These are phyloP conservation scores for Elephantulus edwardii DNA, from an alignment of 2,113 vertebrate genomes.

Conservation along the genomic window DNA sequence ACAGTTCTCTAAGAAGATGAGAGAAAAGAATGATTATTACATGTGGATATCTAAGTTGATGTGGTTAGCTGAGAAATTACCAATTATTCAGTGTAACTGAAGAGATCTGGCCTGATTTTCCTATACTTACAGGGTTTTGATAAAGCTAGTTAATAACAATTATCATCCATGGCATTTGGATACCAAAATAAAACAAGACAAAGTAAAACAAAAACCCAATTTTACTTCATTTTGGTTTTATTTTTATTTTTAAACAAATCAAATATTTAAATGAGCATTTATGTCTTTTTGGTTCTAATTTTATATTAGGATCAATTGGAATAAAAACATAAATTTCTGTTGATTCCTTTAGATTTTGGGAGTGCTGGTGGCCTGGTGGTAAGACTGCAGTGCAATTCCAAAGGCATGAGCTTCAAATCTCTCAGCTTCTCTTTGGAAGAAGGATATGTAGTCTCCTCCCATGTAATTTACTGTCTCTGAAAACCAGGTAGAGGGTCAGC, in stretches of 20 bases:
- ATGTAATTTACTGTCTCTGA: too few species aligned
- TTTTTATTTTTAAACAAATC: neutral
- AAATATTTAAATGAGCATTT: neutral
- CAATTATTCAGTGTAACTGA: neutral
- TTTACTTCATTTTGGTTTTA: neutral
- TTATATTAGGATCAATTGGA: neutral
- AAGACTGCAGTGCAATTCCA: too few species aligned
- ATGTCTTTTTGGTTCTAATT: slow-evolving; percentile 9
- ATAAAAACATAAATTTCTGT: slow-evolving; percentile 32
- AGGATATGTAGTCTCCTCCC: too few species aligned
- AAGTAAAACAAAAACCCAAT: neutral
- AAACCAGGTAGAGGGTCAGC: too few species aligned
- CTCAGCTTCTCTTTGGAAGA: too few species aligned
- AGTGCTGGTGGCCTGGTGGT: too few species aligned
- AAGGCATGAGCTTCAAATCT: too few species aligned
- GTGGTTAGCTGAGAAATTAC: neutral
- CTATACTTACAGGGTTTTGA: neutral
- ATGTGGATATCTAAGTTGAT: neutral
- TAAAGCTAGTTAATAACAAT: neutral
- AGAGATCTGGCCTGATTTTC: neutral
- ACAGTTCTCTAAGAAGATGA: neutral
- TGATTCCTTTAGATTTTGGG: too few species aligned
- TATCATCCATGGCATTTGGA: neutral
- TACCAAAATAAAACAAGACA: neutral
- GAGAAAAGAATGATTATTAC: neutral